Percentiles rank a stretch among this genome's conserved stretches.
Evolutionary conservation across 2,888 invertebrate species (phyloP).

Genomic region (Drosophila barbarae): DNA sequence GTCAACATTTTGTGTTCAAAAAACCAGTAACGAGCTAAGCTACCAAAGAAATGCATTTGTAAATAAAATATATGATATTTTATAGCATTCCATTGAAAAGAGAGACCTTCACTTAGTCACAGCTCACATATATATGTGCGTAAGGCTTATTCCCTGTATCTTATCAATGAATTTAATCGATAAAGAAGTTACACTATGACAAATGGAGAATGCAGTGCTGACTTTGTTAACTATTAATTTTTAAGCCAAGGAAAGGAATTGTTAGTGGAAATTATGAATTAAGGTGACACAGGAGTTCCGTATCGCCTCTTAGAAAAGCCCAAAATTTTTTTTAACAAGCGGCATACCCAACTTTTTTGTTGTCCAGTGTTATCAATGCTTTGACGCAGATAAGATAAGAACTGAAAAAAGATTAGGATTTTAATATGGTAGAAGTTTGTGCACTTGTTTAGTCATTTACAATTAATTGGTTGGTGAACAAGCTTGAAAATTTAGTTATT

Average conservation of each 20-base stretch:
- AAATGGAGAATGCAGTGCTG: not conserved
- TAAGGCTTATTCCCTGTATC: conserved; percentile 9
- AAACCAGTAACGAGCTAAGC: conserved; percentile 3
- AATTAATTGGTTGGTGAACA: conserved; percentile 27
- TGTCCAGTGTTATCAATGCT: conserved; percentile 17
- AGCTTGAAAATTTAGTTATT: not conserved
- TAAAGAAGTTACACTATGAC: conserved; percentile 9
- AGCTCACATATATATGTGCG: not conserved
- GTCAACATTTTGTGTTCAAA: conserved; percentile 34
- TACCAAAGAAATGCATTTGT: not conserved
- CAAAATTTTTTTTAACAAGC: not conserved
- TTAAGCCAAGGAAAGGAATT: not conserved
- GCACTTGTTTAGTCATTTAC: conserved; percentile 24
- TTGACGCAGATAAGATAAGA: conserved; percentile 24
- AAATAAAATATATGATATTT: conserved; percentile 7
- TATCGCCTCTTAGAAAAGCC: not conserved
- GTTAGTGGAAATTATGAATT: not conserved
- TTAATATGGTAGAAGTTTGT: conserved; percentile 9
- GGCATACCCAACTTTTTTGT: not conserved
- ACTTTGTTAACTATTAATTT: not conserved
- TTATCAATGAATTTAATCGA: conserved; percentile 19
- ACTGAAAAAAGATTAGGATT: conserved; percentile 28
- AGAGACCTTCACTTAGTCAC: conserved; percentile 15
- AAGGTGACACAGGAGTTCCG: not conserved
- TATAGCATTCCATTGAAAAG: not conserved